Base-by-base conservation (phyloP, 2,888 invertebrate species). In the Mythimna vitellina region DNA sequence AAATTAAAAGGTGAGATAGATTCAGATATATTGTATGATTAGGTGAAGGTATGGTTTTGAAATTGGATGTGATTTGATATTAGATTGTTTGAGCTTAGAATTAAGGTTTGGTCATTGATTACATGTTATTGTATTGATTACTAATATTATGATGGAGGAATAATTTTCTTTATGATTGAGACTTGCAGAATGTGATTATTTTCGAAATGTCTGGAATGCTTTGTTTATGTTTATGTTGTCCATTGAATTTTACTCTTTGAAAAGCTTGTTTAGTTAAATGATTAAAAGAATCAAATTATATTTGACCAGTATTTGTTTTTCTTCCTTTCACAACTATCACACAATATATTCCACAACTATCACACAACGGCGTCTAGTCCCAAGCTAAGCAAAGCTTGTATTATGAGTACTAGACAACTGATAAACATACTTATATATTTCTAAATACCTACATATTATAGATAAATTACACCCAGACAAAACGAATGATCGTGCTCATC, bases 1-100 rank as follows among this genome's bases (percentile, higher is more conserved):
- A 62, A 10, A 83, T 76, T 63, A 53, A 35, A 38, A 12, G 35
- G 22, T 63, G 32, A 29, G 25, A 67, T 65, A 75, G 65, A 73
- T 46, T 65, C 57, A 62, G 54, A 57, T 57, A 57, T 63, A 61
- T 63, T 29, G 38, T 57, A 51, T 49, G 54, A 61, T 66, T 51
- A 66, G 22, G 38, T 65, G 35, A 62, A 74, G 61, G 49, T 62
- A 67, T 57, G 9, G 57, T 71, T 57, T 20, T 17, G 49, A 67
- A 67, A 71, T 73, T 35, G 17, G 46, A 46, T 38, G 10, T 68
- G 14, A 42, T 68, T 68, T 46, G 2, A 32, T 53, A 5, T 10
- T 17, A 49, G 58, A 73, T 51, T 73, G 32, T 77, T 68, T 42
- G 56, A 53, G 56, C 10, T 49, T 7, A 65, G 20, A 77, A 56